phyloP scores from a whole-genome alignment of 2,797 vertebrate genomes.

The Nyctibius grandis region DNA sequence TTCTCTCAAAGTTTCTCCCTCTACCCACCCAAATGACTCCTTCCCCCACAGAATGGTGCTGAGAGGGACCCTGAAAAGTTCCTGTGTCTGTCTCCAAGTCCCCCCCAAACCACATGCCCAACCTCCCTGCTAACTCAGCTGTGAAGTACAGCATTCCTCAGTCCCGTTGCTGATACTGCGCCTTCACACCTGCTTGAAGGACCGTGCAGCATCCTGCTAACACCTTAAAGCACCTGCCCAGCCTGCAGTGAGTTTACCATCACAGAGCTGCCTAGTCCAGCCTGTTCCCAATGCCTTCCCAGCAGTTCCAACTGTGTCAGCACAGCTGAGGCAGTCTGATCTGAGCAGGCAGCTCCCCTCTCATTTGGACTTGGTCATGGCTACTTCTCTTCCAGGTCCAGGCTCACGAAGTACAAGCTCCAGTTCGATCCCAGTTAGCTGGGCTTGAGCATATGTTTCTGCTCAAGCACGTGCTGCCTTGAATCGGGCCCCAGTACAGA shows the following conservation, averaged over 20 bases:
- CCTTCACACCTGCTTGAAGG: not conserved
- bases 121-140: too few relatives aligned
- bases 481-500: not conserved
- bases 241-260: not conserved
- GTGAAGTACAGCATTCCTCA: too few relatives aligned
- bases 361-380: not conserved
- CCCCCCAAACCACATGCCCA: not conserved
- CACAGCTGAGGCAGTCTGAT: not conserved
- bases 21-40: not conserved
- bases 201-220: not conserved
- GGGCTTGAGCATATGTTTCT: not conserved
- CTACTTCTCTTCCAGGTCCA: not conserved
- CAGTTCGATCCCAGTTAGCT: not conserved
- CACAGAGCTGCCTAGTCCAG: not conserved
- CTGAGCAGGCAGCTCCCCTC: not conserved
- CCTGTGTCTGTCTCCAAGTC: not conserved
- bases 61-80: not conserved
- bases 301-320: not conserved
- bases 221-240: not conserved
- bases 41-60: not conserved
- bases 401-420: not conserved
- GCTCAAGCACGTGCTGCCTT: not conserved
- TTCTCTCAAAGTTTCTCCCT: not conserved
- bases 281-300: not conserved
- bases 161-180: not conserved